phyloP scores from a whole-genome alignment of 2,888 invertebrate species.

The Drosophila nigricruria region DNA sequence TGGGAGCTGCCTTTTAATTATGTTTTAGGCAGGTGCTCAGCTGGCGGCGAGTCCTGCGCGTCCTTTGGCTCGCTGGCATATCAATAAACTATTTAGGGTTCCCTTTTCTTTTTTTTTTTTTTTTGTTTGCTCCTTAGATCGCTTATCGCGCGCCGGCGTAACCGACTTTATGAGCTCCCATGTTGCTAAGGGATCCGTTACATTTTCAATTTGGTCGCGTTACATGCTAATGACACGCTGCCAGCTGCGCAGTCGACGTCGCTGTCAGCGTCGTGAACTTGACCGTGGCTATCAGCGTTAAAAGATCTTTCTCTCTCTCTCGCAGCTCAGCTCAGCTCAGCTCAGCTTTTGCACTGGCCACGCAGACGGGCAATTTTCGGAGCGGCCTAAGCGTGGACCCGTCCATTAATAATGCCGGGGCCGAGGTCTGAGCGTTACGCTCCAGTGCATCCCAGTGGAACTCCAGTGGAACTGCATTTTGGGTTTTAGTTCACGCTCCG shows the following conservation, averaged over 20 bases:
- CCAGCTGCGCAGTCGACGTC: conserved; percentile 55
- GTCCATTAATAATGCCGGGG: conserved; percentile 73
- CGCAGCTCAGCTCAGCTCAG: conserved; percentile 35
- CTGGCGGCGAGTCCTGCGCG: conserved; percentile 23
- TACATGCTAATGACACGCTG: conserved; percentile 70
- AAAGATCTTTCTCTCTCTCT: conserved; percentile 57
- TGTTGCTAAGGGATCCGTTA: conserved; percentile 75
- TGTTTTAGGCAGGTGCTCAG: conserved; percentile 53
- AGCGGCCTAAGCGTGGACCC: conserved; percentile 63
- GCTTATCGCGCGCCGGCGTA: conserved; percentile 60
- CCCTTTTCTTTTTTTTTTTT: no score
- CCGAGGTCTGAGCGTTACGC: conserved; percentile 49
- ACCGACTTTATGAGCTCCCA: conserved; percentile 44
- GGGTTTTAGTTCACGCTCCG: conserved; percentile 76
- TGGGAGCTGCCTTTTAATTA: conserved; percentile 64
- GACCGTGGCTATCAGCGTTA: conserved; percentile 83
- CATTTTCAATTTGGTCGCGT: conserved; percentile 81
- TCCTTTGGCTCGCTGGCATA: conserved; percentile 60
- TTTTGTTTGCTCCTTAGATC: conserved; percentile 44
- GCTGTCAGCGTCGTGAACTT: conserved; percentile 80
- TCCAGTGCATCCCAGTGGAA: conserved; percentile 52
- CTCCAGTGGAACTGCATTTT: conserved; percentile 52
- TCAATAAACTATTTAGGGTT: conserved; percentile 74
- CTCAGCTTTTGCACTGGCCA: conserved; percentile 47
- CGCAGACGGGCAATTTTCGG: conserved; percentile 54